These are phyloP conservation scores for Nephrotoma appendiculata DNA, from an alignment of 2,888 invertebrate species.

Conservation along the genomic window DNA sequence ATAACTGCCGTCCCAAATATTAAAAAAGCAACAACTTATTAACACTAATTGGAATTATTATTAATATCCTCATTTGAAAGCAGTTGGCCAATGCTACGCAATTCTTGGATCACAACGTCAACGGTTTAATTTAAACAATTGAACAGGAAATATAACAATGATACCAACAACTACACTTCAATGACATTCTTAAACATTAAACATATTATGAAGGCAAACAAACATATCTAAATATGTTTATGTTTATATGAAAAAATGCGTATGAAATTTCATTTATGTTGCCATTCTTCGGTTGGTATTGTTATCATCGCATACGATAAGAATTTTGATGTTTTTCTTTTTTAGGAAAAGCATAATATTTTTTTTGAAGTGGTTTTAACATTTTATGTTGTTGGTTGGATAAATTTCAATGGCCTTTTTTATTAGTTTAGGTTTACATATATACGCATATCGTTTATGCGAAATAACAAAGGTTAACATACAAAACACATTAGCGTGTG, in stretches of 20 bases:
- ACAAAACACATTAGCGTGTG: no score
- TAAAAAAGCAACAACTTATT: no score
- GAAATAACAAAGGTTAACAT: no score
- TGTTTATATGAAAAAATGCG: background rate
- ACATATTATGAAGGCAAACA: background rate
- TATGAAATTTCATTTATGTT: background rate
- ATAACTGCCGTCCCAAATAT: no score
- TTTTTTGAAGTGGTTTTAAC: background rate
- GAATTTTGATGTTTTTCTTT: background rate
- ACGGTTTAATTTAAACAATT: no score
- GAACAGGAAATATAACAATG: background rate
- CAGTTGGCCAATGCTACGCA: no score
- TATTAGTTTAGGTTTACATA: background rate
- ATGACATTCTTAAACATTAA: background rate
- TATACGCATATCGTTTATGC: no score
- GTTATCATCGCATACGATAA: background rate
- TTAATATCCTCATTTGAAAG: no score
- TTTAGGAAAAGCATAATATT: background rate
- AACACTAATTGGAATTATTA: no score
- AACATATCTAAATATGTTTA: background rate
- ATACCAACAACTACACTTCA: background rate
- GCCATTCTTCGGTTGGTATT: background rate
- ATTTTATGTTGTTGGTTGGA: background rate
- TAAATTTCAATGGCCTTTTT: background rate
- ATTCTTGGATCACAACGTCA: no score